A percentile compares a stretch with the other conserved stretches of the same genome.
These are phyloP conservation scores for Zenarchopterus dispar DNA, from an alignment of 2,797 vertebrate genomes.

Conservation along the genomic window DNA sequence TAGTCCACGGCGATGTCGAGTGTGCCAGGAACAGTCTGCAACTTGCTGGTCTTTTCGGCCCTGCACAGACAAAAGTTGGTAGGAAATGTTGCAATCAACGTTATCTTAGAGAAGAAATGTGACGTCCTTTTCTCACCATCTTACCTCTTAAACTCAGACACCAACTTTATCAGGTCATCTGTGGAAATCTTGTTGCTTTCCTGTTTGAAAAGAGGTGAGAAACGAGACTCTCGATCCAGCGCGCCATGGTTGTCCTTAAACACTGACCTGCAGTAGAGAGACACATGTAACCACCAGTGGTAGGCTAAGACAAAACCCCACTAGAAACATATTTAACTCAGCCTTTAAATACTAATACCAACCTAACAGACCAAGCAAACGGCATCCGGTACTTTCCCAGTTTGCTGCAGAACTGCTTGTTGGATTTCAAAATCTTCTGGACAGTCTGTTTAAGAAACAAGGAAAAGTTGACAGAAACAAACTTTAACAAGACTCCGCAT, in stretches of 20 bases:
- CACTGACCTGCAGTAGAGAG: conserved; percentile 82
- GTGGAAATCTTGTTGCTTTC: conserved; percentile 96
- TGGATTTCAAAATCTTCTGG: conserved; percentile 95
- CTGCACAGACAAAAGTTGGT: conserved; percentile 72
- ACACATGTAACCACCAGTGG: conserved; percentile 1
- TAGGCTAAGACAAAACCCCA: neutral
- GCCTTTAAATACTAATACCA: conserved; percentile 49
- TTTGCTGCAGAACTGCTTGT: conserved; percentile 95
- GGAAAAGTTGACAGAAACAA: conserved; percentile 7
- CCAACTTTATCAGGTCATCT: conserved; percentile 94
- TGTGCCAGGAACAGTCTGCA: conserved; percentile 93
- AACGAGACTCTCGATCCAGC: conserved; percentile 93
- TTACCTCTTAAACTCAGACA: conserved; percentile 93
- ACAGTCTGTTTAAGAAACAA: conserved; percentile 82
- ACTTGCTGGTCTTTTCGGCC: conserved; percentile 95
- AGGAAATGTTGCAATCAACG: neutral
- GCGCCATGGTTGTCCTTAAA: conserved; percentile 97
- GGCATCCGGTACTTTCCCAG: conserved; percentile 97
- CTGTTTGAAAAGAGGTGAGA: conserved; percentile 97
- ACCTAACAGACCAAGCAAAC: conserved; percentile 97
- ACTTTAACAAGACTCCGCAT: conserved; percentile 31
- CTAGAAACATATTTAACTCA: neutral
- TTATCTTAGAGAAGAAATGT: neutral
- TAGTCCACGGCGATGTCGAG: conserved; percentile 91
- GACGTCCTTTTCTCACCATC: neutral